Conservation (phyloP, 2,113 vertebrate species). For the human (Homo sapiens) region DNA sequence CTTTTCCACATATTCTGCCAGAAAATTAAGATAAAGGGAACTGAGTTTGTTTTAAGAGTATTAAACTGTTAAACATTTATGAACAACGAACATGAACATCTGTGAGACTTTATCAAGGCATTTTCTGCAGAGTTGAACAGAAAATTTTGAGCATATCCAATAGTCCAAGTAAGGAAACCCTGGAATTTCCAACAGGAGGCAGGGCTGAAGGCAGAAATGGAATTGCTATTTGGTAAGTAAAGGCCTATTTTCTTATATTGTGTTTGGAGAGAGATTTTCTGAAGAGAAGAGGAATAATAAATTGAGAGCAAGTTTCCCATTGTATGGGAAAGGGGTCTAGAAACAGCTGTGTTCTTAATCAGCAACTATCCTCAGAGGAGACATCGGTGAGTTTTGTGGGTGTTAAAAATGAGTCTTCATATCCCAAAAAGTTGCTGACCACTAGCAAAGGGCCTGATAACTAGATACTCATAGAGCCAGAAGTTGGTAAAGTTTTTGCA, state of each 20-base stretch:
- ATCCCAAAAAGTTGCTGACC: background rate
- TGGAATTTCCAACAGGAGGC: background rate
- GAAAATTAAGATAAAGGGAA: constrained; percentile 42
- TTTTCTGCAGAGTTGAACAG: background rate
- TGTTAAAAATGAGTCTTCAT: background rate
- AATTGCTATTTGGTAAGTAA: background rate
- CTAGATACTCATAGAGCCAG: background rate
- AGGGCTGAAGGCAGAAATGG: background rate
- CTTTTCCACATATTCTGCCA: background rate
- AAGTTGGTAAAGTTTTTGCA: background rate
- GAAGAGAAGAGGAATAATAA: background rate
- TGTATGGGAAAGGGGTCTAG: background rate
- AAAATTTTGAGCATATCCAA: background rate
- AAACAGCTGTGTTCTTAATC: background rate
- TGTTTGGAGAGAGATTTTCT: constrained; percentile 35
- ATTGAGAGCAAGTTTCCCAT: background rate
- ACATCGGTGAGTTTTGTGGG: background rate
- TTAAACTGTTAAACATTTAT: constrained; percentile 26
- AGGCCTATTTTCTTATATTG: background rate
- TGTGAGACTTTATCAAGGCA: background rate
- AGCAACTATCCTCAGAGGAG: background rate
- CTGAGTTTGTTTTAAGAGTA: background rate
- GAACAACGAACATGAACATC: background rate
- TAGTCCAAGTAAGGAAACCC: background rate
- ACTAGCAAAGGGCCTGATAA: background rate